Conservation (phyloP, 2,113 vertebrate genomes). For the Natator depressus region DNA sequence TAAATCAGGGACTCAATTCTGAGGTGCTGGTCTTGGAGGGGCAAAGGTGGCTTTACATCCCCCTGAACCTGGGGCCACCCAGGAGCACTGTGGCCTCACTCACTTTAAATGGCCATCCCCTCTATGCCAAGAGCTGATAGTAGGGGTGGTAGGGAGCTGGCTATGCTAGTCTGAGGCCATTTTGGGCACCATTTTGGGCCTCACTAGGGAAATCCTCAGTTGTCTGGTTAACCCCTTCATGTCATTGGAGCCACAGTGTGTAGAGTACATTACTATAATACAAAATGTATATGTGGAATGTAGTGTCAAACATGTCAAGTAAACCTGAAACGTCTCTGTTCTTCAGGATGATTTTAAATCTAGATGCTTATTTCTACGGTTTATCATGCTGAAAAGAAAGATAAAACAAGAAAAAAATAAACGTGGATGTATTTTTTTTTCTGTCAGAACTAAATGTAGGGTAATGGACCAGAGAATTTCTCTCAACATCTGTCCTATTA, state of each 20-base stretch:
- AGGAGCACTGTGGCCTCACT: neutral
- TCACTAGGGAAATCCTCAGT: rapidly evolving
- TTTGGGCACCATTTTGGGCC: neutral
- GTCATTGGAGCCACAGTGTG: neutral
- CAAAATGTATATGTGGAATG: neutral
- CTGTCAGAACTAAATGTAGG: neutral
- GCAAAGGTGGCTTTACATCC: neutral
- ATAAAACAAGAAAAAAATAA: too few relatives aligned
- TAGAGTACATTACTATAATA: neutral
- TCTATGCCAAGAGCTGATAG: neutral
- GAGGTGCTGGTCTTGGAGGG: neutral
- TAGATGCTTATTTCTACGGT: neutral
- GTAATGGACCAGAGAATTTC: neutral
- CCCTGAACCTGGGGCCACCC: neutral
- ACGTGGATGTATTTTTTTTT: neutral
- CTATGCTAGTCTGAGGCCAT: too few relatives aligned
- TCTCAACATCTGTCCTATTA: neutral
- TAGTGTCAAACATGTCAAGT: neutral
- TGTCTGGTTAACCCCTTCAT: rapidly evolving
- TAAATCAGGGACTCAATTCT: neutral
- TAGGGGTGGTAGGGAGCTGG: neutral
- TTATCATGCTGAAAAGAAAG: neutral
- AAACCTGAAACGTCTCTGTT: neutral
- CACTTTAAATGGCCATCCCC: neutral
- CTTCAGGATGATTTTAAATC: neutral